Evolutionary conservation across 2,888 invertebrate genomes (phyloP), one percentile per base, ranked within the genome.

Genomic region (Trachelus iudaicus): DNA sequence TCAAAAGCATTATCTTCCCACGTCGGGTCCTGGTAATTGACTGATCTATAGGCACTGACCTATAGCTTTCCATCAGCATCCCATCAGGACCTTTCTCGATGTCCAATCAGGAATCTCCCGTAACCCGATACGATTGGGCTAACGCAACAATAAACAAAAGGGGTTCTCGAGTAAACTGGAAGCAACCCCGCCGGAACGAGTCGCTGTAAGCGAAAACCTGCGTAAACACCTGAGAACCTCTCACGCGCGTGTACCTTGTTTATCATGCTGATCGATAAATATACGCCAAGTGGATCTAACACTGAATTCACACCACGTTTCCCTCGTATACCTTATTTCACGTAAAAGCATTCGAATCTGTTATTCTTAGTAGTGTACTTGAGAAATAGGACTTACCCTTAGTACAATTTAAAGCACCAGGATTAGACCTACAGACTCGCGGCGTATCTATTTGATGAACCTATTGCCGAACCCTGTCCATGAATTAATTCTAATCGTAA

Each of bases 71-170:
- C 56, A 56, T 56, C 56, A 56, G 56, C 23, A 56, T 56, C 56
- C 56, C 56, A 56, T 56, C 56, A 56, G 23, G 56, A 56, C 56
- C 56, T 56, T 23, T 23, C 56, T 56, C 23, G 23, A 56, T 56
- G 56, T 56, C 56, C 56, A 56, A 56, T 56, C 56, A 56, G 56
- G 56, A 56, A 56, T 56, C 56, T 23, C 56, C 56, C 31, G 71
- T 71, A 71, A 71, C 71, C 71, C 31, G 71, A 71, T 34, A 34
- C 71, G 31, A 71, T 71, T 34, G 31, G 71, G 34, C 71, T 71
- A 34, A 71, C 71, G 71, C 71, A 34, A 71, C 33, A 33, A 71
- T 56, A 56, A 56, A 56, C 56, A 56, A 56, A 56, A 56, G 56
- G 56, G 56, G 56, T 56, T 56, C 56, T 56, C 56, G 56, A 56